Evolutionary conservation across 1,140 invertebrate genomes (phyloP), one percentile per base, ranked within the genome.

Genomic region (Lucilia sericata): DNA sequence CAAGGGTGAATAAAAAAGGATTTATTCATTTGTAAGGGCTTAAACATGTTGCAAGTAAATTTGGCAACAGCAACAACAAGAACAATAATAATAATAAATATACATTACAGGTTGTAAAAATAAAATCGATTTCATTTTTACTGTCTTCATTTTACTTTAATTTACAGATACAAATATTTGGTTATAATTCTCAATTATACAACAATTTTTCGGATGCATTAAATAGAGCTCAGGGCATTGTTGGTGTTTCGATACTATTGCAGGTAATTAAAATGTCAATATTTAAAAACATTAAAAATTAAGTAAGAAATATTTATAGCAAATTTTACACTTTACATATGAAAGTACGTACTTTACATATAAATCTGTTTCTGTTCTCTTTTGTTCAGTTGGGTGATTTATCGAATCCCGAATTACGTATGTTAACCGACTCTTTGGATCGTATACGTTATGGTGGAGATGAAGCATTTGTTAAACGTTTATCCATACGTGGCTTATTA

Each of bases 101-200:
- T 60, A 70, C 8, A 76, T 42, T 76, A 7, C 3, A 42, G 13
- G 13, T 75, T 75, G n/a, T 76, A 76, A 42, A 42, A 42, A 42
- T 42, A 42, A 76, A 80, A 80, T 80, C 76, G 76, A 80, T 80
- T 80, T 49, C 75, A 55, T 76, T 13, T 78, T 30, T 84, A 80
- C 30, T 14, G 70, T 74, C 17, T 65, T 13, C 30, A n/a, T 60
- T 49, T 12, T 36, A 34, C 83, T 81, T 25, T 70, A 82, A 21
- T 75, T 2, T 86, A 9, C 94, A 98, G 97, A 96, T 98, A 88
- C 97, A 98, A 93, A 96, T 98, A 92, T 96, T 97, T 91, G 96
- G 96, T 87, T 98, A 97, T 94, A 98, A 98, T 92, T 96, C 96
- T 84, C 96, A 98, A 91, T 93, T 98, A 82, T 98, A 98, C 92